Percentiles rank a stretch among this genome's conserved stretches.
Evolutionary conservation across 2,113 vertebrate species (phyloP).

Genomic region (Galeopterus variegatus): DNA sequence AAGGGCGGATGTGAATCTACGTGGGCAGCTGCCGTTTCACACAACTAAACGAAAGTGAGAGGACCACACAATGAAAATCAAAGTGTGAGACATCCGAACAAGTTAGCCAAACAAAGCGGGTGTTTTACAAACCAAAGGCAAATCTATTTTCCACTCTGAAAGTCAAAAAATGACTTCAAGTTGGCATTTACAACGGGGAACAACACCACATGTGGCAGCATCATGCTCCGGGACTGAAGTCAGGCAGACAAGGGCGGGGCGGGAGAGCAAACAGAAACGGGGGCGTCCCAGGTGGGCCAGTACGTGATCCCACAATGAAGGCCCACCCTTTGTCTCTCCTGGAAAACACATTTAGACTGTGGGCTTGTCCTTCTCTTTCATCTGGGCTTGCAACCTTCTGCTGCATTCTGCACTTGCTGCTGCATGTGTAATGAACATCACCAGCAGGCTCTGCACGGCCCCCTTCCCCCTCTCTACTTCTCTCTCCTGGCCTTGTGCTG

Average conservation of each 20-base stretch:
- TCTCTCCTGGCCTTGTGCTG: not conserved
- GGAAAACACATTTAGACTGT: not conserved
- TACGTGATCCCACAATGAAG: rapidly evolving
- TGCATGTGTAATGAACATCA: not conserved
- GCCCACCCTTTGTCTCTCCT: not conserved
- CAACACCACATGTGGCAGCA: too few relatives aligned
- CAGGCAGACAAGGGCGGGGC: too few relatives aligned
- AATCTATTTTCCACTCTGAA: not conserved
- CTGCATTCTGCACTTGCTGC: not conserved
- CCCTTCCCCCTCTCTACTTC: not conserved
- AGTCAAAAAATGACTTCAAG: not conserved
- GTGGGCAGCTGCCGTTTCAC: rapidly evolving
- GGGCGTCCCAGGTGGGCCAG: not conserved
- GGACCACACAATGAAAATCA: not conserved
- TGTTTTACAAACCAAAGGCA: not conserved
- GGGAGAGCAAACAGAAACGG: too few relatives aligned
- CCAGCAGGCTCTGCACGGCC: not conserved
- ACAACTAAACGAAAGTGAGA: not conserved
- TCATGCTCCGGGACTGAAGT: not conserved
- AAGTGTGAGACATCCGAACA: not conserved
- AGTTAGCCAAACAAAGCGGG: not conserved
- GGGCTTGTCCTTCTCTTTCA: not conserved
- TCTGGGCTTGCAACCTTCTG: not conserved
- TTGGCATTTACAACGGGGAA: not conserved
- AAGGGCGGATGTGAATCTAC: not conserved